Evolutionary conservation across 1,140 invertebrate species (phyloP).

Genomic region (Drosophila mayri): DNA sequence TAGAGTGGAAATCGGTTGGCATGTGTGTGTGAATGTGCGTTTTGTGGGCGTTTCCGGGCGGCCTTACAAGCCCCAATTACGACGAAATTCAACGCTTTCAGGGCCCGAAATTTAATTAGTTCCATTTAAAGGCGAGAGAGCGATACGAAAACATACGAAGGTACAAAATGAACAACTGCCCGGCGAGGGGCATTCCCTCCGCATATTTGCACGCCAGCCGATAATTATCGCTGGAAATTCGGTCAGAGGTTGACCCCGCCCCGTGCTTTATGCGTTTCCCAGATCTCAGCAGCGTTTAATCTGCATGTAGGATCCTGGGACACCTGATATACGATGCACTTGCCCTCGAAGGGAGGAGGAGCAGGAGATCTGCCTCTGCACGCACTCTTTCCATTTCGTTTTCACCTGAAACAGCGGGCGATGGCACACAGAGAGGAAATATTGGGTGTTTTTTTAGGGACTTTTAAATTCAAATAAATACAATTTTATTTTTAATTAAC

Average conservation of each 20-base stretch:
- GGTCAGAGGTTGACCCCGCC: constrained; percentile 74
- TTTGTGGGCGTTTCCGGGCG: constrained; percentile 43
- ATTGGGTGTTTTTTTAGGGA: fast-evolving
- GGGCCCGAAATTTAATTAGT: constrained; percentile 75
- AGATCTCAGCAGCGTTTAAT: constrained; percentile 33
- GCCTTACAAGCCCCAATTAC: constrained; percentile 58
- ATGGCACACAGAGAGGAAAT: constrained; percentile 3
- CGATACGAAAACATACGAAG: constrained; percentile 24
- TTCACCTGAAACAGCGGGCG: constrained; percentile 62
- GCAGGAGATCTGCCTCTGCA: constrained; percentile 17
- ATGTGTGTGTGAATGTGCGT: constrained; percentile 8
- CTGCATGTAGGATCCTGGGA: constrained; percentile 69
- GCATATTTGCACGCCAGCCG: constrained; percentile 79
- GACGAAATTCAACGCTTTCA: constrained; percentile 70
- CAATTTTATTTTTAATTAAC: neutral
- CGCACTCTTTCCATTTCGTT: constrained; percentile 65
- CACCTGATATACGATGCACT: constrained; percentile 69
- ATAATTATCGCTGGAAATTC: constrained; percentile 80
- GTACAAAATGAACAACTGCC: constrained; percentile 23
- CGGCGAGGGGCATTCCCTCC: constrained; percentile 49
- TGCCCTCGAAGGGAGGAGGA: neutral
- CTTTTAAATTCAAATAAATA: neutral
- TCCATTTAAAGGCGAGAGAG: constrained; percentile 65
- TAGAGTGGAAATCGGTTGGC: constrained; percentile 34
- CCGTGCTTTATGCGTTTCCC: constrained; percentile 3